Percentiles rank a stretch among this genome's conserved stretches.
Evolutionary conservation across 2,888 invertebrate species (phyloP).

Genomic region (Cephonodes hylas): DNA sequence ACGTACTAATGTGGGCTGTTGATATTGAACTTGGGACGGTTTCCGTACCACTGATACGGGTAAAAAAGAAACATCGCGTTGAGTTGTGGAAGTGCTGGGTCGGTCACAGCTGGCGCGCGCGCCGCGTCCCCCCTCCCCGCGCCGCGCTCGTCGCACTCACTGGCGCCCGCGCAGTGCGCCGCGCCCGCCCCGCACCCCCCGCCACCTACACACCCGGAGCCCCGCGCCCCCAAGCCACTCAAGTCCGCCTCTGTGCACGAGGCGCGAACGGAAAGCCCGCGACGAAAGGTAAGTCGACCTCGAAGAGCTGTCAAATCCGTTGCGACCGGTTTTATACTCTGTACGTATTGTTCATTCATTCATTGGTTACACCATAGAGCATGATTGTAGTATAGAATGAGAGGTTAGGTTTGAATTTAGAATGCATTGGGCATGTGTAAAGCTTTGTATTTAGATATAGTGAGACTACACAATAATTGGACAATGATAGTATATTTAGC

Average conservation of each 20-base stretch:
- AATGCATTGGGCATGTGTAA: no score
- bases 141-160: slow-evolving; percentile 39
- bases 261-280: slow-evolving; percentile 23
- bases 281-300: slow-evolving; percentile 34
- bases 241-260: slow-evolving; percentile 15
- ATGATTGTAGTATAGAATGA: no score
- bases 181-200: slow-evolving; percentile 17
- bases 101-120: slow-evolving; percentile 54
- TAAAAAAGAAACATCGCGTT: background rate
- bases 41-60: background rate
- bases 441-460: no score
- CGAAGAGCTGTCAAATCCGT: slow-evolving; percentile 27
- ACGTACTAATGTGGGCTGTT: no score
- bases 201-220: slow-evolving; percentile 33
- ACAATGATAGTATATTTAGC: no score
- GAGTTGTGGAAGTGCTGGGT: background rate
- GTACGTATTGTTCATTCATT: background rate
- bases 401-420: no score
- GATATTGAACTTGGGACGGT: no score
- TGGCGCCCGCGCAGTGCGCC: slow-evolving; percentile 38
- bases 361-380: background rate
- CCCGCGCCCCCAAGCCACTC: slow-evolving; percentile 36
- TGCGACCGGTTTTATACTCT: slow-evolving; percentile 16
- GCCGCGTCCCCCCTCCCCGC: slow-evolving; percentile 61
- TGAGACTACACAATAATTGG: no score